These are phyloP conservation scores for Chirona hameri DNA, from an alignment of 2,888 invertebrate genomes.

Conservation along the genomic window DNA sequence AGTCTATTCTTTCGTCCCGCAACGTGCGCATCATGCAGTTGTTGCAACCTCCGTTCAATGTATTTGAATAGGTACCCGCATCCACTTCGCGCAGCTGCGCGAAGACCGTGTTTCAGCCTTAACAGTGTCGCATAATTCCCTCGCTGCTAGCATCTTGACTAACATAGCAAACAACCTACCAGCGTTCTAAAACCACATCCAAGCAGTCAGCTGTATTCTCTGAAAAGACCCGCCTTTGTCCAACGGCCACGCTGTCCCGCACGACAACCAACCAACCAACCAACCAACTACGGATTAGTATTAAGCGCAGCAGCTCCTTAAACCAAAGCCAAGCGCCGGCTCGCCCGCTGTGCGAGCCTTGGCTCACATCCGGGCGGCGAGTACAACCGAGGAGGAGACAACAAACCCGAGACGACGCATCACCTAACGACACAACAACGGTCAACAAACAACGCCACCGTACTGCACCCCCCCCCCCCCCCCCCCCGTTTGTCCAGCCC, in stretches of 20 bases:
- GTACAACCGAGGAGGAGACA: not conserved
- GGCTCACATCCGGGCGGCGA: no score
- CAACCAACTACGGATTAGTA: constrained; percentile 5
- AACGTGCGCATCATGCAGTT: no score
- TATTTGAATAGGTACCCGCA: no score
- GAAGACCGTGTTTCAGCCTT: no score
- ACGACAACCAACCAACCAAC: not conserved
- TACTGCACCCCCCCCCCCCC: no score
- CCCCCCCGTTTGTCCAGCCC: no score
- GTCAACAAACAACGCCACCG: not conserved
- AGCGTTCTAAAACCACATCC: not conserved
- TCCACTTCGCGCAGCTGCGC: no score
- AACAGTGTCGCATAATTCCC: no score
- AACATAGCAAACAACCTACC: no score
- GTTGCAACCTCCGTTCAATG: no score
- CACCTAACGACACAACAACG: not conserved
- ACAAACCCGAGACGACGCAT: not conserved
- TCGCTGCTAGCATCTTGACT: no score
- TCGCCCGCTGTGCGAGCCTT: not conserved
- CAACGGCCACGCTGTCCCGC: not conserved
- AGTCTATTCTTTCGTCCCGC: no score
- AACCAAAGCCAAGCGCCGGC: not conserved
- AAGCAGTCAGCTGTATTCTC: constrained; percentile 7
- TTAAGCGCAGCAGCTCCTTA: constrained; percentile 2
- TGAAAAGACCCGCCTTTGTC: not conserved